phyloP scores from a whole-genome alignment of 2,888 invertebrate species.

The Cenopis cana region DNA sequence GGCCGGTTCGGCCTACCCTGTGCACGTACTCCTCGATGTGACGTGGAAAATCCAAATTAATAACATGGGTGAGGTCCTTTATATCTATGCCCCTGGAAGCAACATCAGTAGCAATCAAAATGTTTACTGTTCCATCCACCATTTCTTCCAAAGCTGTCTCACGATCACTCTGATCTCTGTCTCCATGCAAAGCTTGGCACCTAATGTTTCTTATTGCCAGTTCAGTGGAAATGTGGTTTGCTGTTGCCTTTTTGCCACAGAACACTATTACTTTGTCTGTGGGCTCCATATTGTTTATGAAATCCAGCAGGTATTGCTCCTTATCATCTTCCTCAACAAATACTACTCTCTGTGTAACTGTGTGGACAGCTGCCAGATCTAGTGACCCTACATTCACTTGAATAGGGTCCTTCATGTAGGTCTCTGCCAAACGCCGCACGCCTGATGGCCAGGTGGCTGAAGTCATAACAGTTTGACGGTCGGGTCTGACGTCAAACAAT shows the following conservation, averaged over 20 bases:
- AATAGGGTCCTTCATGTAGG: slow-evolving; percentile 95
- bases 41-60: slow-evolving; percentile 97
- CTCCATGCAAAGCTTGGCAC: slow-evolving; percentile 95
- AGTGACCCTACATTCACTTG: slow-evolving; percentile 95
- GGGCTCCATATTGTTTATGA: slow-evolving; percentile 88
- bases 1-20: slow-evolving; percentile 97
- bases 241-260: slow-evolving; percentile 93
- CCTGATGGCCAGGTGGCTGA: slow-evolving; percentile 98
- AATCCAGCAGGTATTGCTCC: slow-evolving; percentile 87
- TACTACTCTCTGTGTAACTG: slow-evolving; percentile 92
- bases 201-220: slow-evolving; percentile 88
- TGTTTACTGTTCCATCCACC: slow-evolving; percentile 90
- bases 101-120: slow-evolving; percentile 97
- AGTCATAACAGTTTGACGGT: slow-evolving; percentile 98
- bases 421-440: slow-evolving; percentile 93
- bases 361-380: slow-evolving; percentile 95
- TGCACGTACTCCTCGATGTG: slow-evolving; percentile 99
- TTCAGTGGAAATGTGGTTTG: slow-evolving; percentile 93
- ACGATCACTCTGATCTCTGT: slow-evolving; percentile 91
- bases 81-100: slow-evolving; percentile 98
- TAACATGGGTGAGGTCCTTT: slow-evolving; percentile 94
- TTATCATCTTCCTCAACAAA: slow-evolving; percentile 90
- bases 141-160: slow-evolving; percentile 94
- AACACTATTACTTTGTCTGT: slow-evolving; percentile 96
- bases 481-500: slow-evolving; percentile 92